Evolutionary conservation across 2,113 vertebrate species (phyloP).

Genomic region (Hippocampus guttulatus): DNA sequence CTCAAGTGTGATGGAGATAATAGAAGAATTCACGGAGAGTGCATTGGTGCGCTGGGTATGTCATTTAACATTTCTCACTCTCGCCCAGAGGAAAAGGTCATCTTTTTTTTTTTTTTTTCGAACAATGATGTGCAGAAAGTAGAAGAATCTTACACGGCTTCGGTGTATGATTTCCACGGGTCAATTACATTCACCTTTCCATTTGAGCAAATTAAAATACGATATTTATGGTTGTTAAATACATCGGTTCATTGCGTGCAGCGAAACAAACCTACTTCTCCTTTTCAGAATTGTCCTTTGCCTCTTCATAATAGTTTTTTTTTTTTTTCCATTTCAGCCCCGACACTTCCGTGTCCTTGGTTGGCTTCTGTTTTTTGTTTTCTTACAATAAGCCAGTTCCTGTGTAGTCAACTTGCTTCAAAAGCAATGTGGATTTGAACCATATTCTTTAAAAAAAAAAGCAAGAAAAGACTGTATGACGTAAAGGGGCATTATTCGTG

Average conservation of each 20-base stretch:
- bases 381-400: not conserved
- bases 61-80: constrained; percentile 54
- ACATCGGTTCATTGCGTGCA: constrained; percentile 5
- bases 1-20: constrained; percentile 60
- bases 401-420: not conserved
- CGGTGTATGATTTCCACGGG: not conserved
- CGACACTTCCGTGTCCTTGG: constrained; percentile 52
- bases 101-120: constrained; percentile 24
- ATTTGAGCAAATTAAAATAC: not conserved
- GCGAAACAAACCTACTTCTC: constrained; percentile 55
- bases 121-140: not conserved
- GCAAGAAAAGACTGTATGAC: constrained; percentile 24
- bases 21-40: constrained; percentile 76
- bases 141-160: not conserved
- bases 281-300: constrained; percentile 56
- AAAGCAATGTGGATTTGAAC: constrained; percentile 17
- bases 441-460: not conserved
- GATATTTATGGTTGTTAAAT: not conserved
- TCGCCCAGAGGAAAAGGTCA: constrained; percentile 37
- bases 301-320: constrained; percentile 14
- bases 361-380: not conserved
- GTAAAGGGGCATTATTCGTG: not conserved
- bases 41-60: constrained; percentile 78
- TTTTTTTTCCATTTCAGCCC: constrained; percentile 5
- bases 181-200: not conserved